These are phyloP conservation scores for Aethes cnicana DNA, from an alignment of 2,888 invertebrate genomes.

Conservation along the genomic window DNA sequence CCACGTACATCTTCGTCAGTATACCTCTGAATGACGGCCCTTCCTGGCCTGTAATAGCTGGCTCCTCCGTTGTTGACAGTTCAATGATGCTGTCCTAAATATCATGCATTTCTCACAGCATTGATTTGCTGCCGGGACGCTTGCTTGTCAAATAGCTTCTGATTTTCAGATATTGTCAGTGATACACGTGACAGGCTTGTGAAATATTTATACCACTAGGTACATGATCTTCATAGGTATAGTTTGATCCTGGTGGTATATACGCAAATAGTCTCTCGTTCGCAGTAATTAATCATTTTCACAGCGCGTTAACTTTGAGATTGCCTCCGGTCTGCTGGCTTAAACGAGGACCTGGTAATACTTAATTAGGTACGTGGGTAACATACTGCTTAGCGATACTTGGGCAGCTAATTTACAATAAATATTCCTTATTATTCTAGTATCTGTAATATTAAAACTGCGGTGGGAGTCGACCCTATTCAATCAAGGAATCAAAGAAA, in stretches of 20 bases:
- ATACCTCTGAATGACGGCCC: slow-evolving; percentile 39
- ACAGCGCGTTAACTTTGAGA: slow-evolving; percentile 36
- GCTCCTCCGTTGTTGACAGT: slow-evolving; percentile 32
- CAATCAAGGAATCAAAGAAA: too few relatives aligned
- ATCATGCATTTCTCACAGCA: slow-evolving; percentile 28
- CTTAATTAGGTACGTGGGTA: slow-evolving; percentile 32
- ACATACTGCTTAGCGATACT: slow-evolving; percentile 14
- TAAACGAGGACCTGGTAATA: slow-evolving; percentile 32
- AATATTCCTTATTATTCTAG: slow-evolving; percentile 11
- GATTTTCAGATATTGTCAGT: not conserved
- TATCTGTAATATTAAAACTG: slow-evolving; percentile 22
- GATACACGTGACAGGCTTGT: not conserved
- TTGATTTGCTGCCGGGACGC: not conserved
- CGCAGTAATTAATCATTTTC: slow-evolving; percentile 37
- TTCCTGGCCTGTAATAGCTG: slow-evolving; percentile 30
- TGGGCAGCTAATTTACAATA: slow-evolving; percentile 2
- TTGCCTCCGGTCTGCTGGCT: slow-evolving; percentile 29
- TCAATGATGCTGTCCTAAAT: slow-evolving; percentile 36
- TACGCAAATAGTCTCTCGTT: slow-evolving; percentile 30
- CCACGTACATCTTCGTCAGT: slow-evolving; percentile 48
- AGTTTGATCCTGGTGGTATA: slow-evolving; percentile 29
- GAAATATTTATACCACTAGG: not conserved
- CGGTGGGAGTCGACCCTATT: not conserved
- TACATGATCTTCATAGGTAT: not conserved
- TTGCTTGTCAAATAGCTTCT: slow-evolving; percentile 9